Evolutionary conservation across 2,797 vertebrate species (phyloP).

Genomic region (Tolypeutes matacus): DNA sequence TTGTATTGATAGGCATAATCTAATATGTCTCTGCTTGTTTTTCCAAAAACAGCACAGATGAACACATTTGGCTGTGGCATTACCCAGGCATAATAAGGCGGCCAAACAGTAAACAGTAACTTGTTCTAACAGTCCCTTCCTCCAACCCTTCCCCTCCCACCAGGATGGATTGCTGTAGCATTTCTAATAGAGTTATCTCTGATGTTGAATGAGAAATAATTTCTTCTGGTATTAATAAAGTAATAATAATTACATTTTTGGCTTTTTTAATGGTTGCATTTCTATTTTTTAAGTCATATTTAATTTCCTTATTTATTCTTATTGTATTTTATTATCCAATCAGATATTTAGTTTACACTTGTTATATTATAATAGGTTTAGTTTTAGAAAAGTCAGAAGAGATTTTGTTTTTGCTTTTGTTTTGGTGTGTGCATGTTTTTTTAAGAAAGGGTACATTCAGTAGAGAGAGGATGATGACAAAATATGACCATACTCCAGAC

Average conservation of each 20-base stretch:
- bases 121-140: neutral
- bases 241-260: neutral
- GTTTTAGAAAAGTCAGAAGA: neutral
- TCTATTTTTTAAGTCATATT: constrained; percentile 38
- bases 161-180: neutral
- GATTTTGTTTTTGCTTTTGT: neutral
- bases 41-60: constrained; percentile 55
- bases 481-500: neutral
- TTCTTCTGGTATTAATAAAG: constrained; percentile 17
- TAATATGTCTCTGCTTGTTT: constrained; percentile 53
- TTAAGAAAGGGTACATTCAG: neutral
- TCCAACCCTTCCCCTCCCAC: neutral
- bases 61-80: constrained; percentile 45
- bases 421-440: no score
- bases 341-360: neutral
- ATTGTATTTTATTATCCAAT: neutral
- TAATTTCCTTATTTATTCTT: constrained; percentile 18
- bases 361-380: neutral
- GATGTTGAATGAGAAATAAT: neutral
- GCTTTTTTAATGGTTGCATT: neutral
- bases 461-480: neutral
- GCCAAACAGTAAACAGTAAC: constrained; percentile 35
- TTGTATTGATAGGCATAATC: constrained; percentile 54
- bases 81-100: neutral
- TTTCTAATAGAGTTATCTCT: constrained; percentile 26